Base-by-base conservation (phyloP, 2,888 invertebrate genomes). In the Diploptera punctata region DNA sequence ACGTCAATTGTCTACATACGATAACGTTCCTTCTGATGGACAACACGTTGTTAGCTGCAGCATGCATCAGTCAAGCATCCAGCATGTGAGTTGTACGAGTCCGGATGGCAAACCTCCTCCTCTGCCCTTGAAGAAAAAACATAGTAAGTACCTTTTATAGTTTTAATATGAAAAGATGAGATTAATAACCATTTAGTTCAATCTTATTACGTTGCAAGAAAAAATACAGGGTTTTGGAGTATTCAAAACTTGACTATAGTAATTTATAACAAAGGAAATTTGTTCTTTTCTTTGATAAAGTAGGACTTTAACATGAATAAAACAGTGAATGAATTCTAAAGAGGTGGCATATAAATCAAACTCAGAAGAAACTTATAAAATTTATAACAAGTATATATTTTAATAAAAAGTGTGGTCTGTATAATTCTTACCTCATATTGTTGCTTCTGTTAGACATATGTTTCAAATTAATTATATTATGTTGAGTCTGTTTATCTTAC, bases 41-140 rank as follows among this genome's bases (percentile, higher is more conserved):
- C 67, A 72, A 5, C 65, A 57, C 19, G 60, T 75, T 16, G 29
- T 52, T 43, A 71, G 73, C 52, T 84, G 84, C 75, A 81, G 82
- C 74, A 80, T 82, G 78, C 83, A 84, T 77, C 82, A 83, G 73
- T 81, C 82, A 68, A 77, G 67, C 74, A 81, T 71, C 9, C 71
- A 74, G 26, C 62, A 65, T 7, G 33, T 60, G 26, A 68, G 61
- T 33, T 62, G 71, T 57, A 43, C 38, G 75, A 84, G 81, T 75
- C 81, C 82, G 49, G 88, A 90, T 78, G 83, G 84, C 78, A 86
- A 89, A 80, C 94, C 96, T 75, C 97, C 97, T 75, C 97, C 97
- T 67, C 85, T 97, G 76, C 97, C 97, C 52, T 91, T 93, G 60
- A 97, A 97, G 86, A 96, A 96, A 84, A 93, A 93, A 84, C 94